Conservation (phyloP, 2,113 vertebrate species). For the Bolborhynchus lineola region DNA sequence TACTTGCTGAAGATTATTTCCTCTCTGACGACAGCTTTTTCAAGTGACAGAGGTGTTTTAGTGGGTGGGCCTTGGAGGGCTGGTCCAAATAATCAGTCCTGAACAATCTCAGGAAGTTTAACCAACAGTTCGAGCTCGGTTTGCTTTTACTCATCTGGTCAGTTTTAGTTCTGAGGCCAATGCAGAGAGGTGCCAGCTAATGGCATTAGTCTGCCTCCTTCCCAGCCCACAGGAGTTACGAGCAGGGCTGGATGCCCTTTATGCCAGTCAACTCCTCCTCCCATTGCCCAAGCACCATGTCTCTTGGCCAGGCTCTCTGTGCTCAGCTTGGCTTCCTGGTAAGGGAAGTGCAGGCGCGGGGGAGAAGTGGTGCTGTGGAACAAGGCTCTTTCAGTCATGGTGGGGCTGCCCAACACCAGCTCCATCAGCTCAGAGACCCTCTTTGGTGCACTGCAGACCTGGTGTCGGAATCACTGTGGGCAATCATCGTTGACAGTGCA, state of each 20-base stretch:
- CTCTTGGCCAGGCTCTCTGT: neutral
- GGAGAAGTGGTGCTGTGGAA: neutral
- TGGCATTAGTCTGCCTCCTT: neutral
- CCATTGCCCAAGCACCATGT: neutral
- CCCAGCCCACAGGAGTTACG: neutral
- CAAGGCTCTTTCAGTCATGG: neutral
- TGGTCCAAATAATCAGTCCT: conserved; percentile 38
- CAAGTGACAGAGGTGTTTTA: conserved; percentile 17
- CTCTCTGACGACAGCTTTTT: conserved; percentile 27
- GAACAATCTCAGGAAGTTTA: conserved; percentile 55
- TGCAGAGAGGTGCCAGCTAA: conserved; percentile 12
- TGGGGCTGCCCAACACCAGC: neutral
- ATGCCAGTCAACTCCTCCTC: neutral
- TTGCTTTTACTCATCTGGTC: conserved; percentile 19
- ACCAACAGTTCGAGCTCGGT: neutral
- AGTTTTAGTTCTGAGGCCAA: neutral
- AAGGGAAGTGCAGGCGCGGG: rapidly evolving
- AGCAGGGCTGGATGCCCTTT: neutral
- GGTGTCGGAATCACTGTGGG: rapidly evolving
- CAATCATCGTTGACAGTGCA: rapidly evolving
- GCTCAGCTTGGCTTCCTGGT: neutral
- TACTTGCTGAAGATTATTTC: conserved; percentile 38
- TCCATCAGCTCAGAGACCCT: neutral
- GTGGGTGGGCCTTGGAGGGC: conserved; percentile 7
- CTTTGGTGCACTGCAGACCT: neutral